phyloP scores from a whole-genome alignment of 2,797 vertebrate species.

The Tenualosa thibaudeaui region DNA sequence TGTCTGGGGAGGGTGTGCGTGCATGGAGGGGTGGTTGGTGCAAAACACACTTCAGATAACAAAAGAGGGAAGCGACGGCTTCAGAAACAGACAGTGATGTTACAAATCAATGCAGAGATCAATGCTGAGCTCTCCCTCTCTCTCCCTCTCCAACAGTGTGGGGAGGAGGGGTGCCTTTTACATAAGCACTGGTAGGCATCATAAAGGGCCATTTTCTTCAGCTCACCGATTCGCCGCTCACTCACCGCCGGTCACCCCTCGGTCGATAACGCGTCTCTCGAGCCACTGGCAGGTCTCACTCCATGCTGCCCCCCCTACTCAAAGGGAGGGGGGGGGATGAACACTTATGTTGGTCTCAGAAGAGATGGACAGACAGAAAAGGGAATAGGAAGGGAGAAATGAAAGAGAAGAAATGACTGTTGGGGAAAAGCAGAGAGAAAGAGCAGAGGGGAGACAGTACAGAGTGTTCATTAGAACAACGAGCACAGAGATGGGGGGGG shows the following conservation, averaged over 20 bases:
- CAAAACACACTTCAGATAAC: constrained; percentile 68
- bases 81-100: constrained; percentile 68
- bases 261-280: neutral
- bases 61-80: constrained; percentile 71
- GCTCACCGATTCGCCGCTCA: constrained; percentile 63
- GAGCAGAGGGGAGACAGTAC: constrained; percentile 35
- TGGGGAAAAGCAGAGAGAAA: constrained; percentile 35
- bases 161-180: constrained; percentile 48
- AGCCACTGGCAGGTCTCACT: neutral
- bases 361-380: constrained; percentile 37
- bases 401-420: neutral
- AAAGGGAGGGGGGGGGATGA: neutral
- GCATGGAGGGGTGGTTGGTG: constrained; percentile 38
- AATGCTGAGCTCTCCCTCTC: constrained; percentile 54
- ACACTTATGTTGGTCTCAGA: neutral
- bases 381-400: constrained; percentile 44
- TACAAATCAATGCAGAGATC: constrained; percentile 75
- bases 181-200: constrained; percentile 70
- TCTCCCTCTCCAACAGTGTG: constrained; percentile 32
- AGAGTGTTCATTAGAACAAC: constrained; percentile 45
- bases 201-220: constrained; percentile 58
- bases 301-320: neutral
- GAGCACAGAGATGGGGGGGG: neutral
- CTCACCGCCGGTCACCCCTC: neutral
- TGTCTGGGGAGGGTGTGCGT: constrained; percentile 27